Percentiles rank a stretch among this genome's conserved stretches.
Evolutionary conservation across 2,113 vertebrate genomes (phyloP).

Genomic region (human): GRCh38 chr11:121543501-121544000

Average conservation of each 20-base stretch:
- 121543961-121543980: background rate
- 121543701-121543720: slow-evolving; percentile 94
- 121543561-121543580: slow-evolving; percentile 97
- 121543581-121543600: slow-evolving; percentile 90
- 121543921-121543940: background rate
- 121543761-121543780: background rate
- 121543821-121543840: background rate
- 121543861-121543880: rapidly evolving
- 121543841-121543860: rapidly evolving
- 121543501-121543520: background rate
- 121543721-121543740: slow-evolving; percentile 87
- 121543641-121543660: slow-evolving; percentile 98
- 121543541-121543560: slow-evolving; percentile 94
- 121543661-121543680: slow-evolving; percentile 95
- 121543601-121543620: slow-evolving; percentile 95
- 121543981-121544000: background rate
- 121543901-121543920: background rate
- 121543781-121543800: background rate
- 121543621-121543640: slow-evolving; percentile 97
- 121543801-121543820: background rate
- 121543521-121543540: background rate
- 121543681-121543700: slow-evolving; percentile 98
- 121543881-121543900: background rate
- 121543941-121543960: background rate
- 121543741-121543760: background rate